Base-by-base conservation (phyloP, 2,888 invertebrate species). In the Sesia bembeciformis region DNA sequence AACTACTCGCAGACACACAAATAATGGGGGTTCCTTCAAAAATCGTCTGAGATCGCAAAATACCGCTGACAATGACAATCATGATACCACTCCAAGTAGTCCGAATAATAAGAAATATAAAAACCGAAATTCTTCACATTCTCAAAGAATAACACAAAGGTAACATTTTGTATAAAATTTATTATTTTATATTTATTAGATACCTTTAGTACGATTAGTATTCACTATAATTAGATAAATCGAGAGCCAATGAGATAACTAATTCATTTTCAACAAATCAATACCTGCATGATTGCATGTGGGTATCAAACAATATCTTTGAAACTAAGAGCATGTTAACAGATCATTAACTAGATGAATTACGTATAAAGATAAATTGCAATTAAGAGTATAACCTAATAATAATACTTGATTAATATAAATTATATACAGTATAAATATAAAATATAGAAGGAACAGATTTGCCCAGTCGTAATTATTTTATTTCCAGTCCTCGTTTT, bases 1-100 rank as follows among this genome's bases (percentile, higher is more conserved):
- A 70, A 88, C 90, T 57, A 81, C 86, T 38, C 85, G 93, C 55
- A 90, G 93, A 67, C 92, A 91, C 63, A 73, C 83, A 39, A 79
- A 68, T 52, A 76, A 78, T 63, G 80, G 84, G 61, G 79, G 76
- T 63, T 88, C 91, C 54, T 92, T 91, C 64, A 93, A 92, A 78
- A 93, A 92, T 74, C 89, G 92, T 23, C 85, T 87, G 62, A 86
- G 89, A 63, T 66, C 77, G 23, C 84, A 81, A 64, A 80, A 69
- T 60, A 76, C 73, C 56, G 65, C 68, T 4, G 84, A 86, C 54
- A 81, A 74, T 50, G 90, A 90, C 57, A 78, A 73, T 59, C 81
- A 83, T 51, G 86, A 83, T 40, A 75, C 65, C 54, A 65, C 72
- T 58, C 74, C 81, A 43, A 75, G 64, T 53, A 76, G 72, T 60